Evolutionary conservation across 2,113 vertebrate species (phyloP).

Genomic region (Triplophysa tibetana): DNA sequence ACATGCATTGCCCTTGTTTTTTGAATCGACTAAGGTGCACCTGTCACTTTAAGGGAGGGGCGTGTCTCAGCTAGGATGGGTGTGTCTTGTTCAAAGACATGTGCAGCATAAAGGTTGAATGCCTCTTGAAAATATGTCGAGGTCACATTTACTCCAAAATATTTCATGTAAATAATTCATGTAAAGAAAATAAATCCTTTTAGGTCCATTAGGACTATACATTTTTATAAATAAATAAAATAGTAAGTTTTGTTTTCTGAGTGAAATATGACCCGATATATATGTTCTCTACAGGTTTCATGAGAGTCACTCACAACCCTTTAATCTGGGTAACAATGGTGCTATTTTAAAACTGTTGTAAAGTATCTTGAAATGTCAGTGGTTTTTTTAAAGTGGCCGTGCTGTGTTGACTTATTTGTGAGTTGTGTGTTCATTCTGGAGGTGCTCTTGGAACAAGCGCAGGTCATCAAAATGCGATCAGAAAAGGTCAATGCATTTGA

Average conservation of each 20-base stretch:
- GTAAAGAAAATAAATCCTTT: not conserved
- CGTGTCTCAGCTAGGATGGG: conserved; percentile 27
- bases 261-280: not conserved
- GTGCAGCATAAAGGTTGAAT: not conserved
- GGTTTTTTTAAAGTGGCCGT: not conserved
- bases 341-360: conserved; percentile 2
- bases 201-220: no score
- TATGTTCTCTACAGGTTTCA: not conserved
- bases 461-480: not conserved
- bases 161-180: not conserved
- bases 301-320: not conserved
- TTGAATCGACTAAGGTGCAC: conserved; percentile 1
- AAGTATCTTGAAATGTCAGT: not conserved
- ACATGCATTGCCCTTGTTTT: not conserved
- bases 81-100: not conserved
- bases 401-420: conserved; percentile 15
- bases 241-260: not conserved
- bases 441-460: conserved; percentile 8
- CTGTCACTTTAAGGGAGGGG: conserved; percentile 18
- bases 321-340: conserved; percentile 1
- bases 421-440: not conserved
- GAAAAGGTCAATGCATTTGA: not conserved
- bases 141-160: conserved; percentile 1
- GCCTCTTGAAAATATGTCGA: not conserved
- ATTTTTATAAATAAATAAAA: no score